Evolutionary conservation across 2,888 invertebrate genomes (phyloP).

Genomic region (Euplagia quadripunctaria): DNA sequence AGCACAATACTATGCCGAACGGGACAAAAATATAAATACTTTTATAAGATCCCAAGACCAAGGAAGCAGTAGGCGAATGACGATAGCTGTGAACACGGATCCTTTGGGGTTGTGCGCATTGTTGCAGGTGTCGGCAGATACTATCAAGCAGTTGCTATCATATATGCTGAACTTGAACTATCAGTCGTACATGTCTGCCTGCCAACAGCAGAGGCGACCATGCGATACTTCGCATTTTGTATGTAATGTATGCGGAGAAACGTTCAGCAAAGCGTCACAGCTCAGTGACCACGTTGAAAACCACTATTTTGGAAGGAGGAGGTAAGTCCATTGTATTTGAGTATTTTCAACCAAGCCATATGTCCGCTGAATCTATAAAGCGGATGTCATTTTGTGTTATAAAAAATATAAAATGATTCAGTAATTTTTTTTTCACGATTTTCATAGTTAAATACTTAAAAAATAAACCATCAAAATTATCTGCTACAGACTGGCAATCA

Average conservation of each 20-base stretch:
- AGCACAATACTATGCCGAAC: conserved; percentile 18
- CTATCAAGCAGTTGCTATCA: conserved; percentile 68
- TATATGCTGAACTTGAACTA: conserved; percentile 68
- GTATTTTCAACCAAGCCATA: conserved; percentile 20
- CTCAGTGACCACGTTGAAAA: conserved; percentile 71
- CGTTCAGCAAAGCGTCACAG: conserved; percentile 66
- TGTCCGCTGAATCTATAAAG: conserved; percentile 17
- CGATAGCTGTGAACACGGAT: conserved; percentile 79
- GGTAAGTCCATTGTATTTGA: conserved; percentile 55
- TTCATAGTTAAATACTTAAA: not conserved
- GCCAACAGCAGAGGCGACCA: conserved; percentile 48
- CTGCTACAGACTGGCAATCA: not conserved
- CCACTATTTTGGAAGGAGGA: conserved; percentile 67
- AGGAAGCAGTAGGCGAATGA: conserved; percentile 47
- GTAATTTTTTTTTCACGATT: not conserved
- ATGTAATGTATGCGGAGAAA: conserved; percentile 76
- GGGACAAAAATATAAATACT: not conserved
- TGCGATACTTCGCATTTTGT: conserved; percentile 53
- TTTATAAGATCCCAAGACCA: not conserved
- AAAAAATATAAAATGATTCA: conserved; percentile 14
- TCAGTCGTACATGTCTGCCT: conserved; percentile 58
- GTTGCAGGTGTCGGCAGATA: conserved; percentile 69
- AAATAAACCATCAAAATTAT: not conserved
- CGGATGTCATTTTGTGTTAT: conserved; percentile 20
- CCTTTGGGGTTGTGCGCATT: conserved; percentile 71